A percentile compares a stretch with the other conserved stretches of the same genome.
These are phyloP conservation scores for Drosophila paranaensis DNA, from an alignment of 2,888 invertebrate genomes.

Conservation along the genomic window DNA sequence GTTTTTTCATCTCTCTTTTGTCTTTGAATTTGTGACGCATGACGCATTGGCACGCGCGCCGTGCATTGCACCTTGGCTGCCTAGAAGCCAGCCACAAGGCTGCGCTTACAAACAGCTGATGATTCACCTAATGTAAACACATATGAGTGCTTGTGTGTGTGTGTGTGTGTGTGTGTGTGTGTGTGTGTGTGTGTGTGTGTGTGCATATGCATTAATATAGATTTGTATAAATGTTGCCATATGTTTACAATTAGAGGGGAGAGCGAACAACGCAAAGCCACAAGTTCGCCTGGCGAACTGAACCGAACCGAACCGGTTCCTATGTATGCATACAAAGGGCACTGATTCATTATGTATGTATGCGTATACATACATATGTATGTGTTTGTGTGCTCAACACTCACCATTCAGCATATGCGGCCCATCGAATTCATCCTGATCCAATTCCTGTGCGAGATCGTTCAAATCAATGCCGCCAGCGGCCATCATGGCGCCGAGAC, in stretches of 20 bases:
- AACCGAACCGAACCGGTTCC: slow-evolving; percentile 12
- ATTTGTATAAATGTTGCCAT: slow-evolving; percentile 10
- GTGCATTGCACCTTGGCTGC: slow-evolving; percentile 53
- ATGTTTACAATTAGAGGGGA: slow-evolving; percentile 9
- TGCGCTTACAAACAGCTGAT: slow-evolving; percentile 40
- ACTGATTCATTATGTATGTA: slow-evolving; percentile 4
- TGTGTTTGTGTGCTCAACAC: slow-evolving; percentile 22
- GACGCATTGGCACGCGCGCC: slow-evolving; percentile 47
- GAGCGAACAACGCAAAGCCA: slow-evolving; percentile 1
- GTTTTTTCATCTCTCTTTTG: slow-evolving; percentile 2
- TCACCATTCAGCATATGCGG: slow-evolving; percentile 87
- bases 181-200: not conserved
- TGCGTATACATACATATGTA: no score
- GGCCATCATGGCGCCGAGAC: slow-evolving; percentile 85
- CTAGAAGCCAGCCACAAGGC: slow-evolving; percentile 37
- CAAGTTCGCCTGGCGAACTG: not conserved
- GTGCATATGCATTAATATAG: not conserved
- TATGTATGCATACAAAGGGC: slow-evolving; percentile 12
- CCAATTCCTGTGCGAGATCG: slow-evolving; percentile 88
- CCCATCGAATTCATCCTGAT: slow-evolving; percentile 89
- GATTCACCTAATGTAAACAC: slow-evolving; percentile 44
- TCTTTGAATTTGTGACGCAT: slow-evolving; percentile 22
- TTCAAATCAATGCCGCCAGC: slow-evolving; percentile 86
- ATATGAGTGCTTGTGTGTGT: not conserved
- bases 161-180: not conserved